Conservation (phyloP, 2,113 vertebrate species). For the Rhinichthys klamathensis region DNA sequence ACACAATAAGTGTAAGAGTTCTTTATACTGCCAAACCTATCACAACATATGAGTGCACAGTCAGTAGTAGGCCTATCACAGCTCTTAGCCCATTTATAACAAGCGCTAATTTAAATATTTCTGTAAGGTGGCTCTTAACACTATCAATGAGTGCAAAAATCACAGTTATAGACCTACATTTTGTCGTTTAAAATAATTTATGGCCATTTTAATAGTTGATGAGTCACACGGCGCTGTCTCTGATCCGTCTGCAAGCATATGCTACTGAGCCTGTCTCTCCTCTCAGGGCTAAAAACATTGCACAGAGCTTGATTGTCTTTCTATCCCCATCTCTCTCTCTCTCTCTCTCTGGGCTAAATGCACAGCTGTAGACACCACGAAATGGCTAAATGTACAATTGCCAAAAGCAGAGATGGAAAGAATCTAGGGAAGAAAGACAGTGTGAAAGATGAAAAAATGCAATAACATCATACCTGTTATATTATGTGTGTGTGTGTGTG, state of each 20-base stretch:
- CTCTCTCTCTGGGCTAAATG: slow-evolving; percentile 20
- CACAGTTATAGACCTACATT: slow-evolving; percentile 11
- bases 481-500: slow-evolving; percentile 5
- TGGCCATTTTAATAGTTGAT: slow-evolving; percentile 47
- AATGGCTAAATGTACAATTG: slow-evolving; percentile 9
- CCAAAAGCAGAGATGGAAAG: slow-evolving; percentile 15
- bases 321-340: slow-evolving; percentile 22
- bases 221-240: slow-evolving; percentile 28
- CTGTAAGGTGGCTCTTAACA: background rate
- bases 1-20: slow-evolving; percentile 50
- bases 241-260: slow-evolving; percentile 45
- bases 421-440: slow-evolving; percentile 15
- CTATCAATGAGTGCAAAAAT: slow-evolving; percentile 1
- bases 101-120: slow-evolving; percentile 20
- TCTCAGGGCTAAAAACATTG: slow-evolving; percentile 35
- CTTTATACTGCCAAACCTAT: slow-evolving; percentile 52
- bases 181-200: slow-evolving; percentile 27
- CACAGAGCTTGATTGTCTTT: slow-evolving; percentile 1
- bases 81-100: slow-evolving; percentile 24
- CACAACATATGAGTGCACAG: slow-evolving; percentile 52
- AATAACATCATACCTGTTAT: slow-evolving; percentile 29
- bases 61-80: slow-evolving; percentile 26
- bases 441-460: slow-evolving; percentile 25
- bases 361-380: slow-evolving; percentile 35
- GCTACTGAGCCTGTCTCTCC: slow-evolving; percentile 19